Evolutionary conservation across 2,797 vertebrate genomes (phyloP), one percentile per base, ranked within the genome.

Genomic region (Myripristis jacobus): DNA sequence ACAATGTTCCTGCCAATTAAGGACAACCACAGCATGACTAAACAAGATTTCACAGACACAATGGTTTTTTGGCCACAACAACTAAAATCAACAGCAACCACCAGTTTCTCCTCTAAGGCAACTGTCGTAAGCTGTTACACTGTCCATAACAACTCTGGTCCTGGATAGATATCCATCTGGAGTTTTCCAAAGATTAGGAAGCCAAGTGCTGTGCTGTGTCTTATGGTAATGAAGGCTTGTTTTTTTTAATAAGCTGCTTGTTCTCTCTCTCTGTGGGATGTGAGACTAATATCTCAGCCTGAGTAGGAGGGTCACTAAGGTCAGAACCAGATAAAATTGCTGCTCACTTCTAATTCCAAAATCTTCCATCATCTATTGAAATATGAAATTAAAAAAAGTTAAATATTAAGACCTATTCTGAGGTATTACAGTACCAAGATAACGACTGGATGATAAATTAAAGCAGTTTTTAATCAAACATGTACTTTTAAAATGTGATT

Each of bases 311-410:
- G 90, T 91, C 92, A 88, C 52, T 48, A 0, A 19, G 91, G 92
- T 93, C 89, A 92, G 77, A 73, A 77, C 79, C 81, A 90, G 90
- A 91, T 93, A 81, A 94, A 94, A 94, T 91, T 92, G 91, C 91
- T 79, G 85, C 87, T 86, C 76, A 84, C 79, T 87, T 92, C 87
- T 92, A 91, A 92, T 93, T 89, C 82, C 15, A 41, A 92, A 91
- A 91, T 91, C 81, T 84, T 87, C 77, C 63, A 77, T 87, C 77
- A 93, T 91, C 87, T 88, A 77, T 74, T 88, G 79, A 88, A 90
- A 85, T 79, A 82, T 69, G 12, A 81, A 81, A 82, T 70, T 38
- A 62, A 46, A 72, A 75, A 78, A 67, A 77, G 79, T 81, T 79
- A 53, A 82, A 84, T 81, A 81, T 77, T 61, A 86, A 66, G 63